phyloP scores from a whole-genome alignment of 2,888 invertebrate species.

The Amiota mariae region DNA sequence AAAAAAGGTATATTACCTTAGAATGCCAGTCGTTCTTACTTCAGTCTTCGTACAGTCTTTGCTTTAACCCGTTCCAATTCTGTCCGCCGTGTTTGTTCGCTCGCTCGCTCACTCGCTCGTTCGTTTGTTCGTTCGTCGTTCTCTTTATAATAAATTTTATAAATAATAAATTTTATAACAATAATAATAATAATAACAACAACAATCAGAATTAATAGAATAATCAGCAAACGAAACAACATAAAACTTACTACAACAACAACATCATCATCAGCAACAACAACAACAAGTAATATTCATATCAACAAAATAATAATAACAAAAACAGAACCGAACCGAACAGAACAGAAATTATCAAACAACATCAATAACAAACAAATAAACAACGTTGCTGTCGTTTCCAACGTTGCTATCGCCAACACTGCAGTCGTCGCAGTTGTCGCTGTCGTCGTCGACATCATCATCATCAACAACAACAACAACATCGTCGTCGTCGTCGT shows the following conservation, averaged over 20 bases:
- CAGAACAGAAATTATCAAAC: no score
- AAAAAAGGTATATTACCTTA: constrained; percentile 74
- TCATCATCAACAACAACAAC: constrained; percentile 21
- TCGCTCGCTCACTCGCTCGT: constrained; percentile 67
- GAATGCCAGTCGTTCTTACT: constrained; percentile 74
- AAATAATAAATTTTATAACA: constrained; percentile 53
- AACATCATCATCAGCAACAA: constrained; percentile 46
- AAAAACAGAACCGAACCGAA: no score
- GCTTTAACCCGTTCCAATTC: constrained; percentile 75
- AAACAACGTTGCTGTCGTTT: constrained; percentile 40
- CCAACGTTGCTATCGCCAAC: constrained; percentile 37
- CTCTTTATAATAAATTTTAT: constrained; percentile 65
- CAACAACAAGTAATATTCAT: constrained; percentile 41
- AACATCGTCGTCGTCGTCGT: constrained; percentile 33
- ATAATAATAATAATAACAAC: constrained; percentile 41
- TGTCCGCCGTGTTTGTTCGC: constrained; percentile 70
- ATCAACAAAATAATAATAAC: no score
- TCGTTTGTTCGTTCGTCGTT: constrained; percentile 69
- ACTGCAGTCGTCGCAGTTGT: constrained; percentile 33
- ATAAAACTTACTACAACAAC: constrained; percentile 37
- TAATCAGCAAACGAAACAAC: constrained; percentile 42
- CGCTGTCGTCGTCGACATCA: constrained; percentile 41
- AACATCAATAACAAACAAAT: constrained; percentile 38
- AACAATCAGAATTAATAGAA: constrained; percentile 40
- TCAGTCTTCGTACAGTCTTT: constrained; percentile 75